phyloP scores from a whole-genome alignment of 2,888 invertebrate species.

The Cataglyphis altisquamis region DNA sequence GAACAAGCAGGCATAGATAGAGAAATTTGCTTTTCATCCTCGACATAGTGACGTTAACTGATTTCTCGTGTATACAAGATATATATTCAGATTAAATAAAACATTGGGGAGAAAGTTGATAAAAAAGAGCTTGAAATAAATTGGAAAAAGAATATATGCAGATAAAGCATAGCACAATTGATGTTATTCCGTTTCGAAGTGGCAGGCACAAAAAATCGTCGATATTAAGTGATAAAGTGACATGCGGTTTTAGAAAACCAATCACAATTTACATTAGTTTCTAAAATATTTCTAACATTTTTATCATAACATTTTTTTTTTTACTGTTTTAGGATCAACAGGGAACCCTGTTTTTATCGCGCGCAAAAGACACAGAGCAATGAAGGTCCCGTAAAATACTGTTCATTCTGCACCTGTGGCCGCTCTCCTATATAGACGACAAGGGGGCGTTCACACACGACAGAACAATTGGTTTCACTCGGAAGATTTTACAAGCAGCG shows the following conservation, averaged over 20 bases:
- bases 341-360: not conserved
- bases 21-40: slow-evolving; percentile 77
- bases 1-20: slow-evolving; percentile 71
- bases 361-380: not conserved
- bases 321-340: slow-evolving; percentile 3
- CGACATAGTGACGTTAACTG: not conserved
- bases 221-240: slow-evolving; percentile 5
- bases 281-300: slow-evolving; percentile 2
- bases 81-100: not conserved
- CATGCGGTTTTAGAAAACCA: not conserved
- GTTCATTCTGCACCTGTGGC: slow-evolving; percentile 71
- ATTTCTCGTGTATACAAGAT: not conserved
- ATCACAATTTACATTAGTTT: not conserved
- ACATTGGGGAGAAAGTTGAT: slow-evolving; percentile 52
- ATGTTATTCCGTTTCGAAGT: not conserved
- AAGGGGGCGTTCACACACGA: slow-evolving; percentile 80
- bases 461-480: slow-evolving; percentile 85
- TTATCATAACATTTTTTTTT: slow-evolving; percentile 1
- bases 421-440: slow-evolving; percentile 82
- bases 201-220: not conserved
- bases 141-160: not conserved
- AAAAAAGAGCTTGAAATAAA: slow-evolving; percentile 9
- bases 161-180: slow-evolving; percentile 27
- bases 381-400: slow-evolving; percentile 78
- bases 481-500: slow-evolving; percentile 80